phyloP scores from a whole-genome alignment of 2,888 invertebrate species.

The Cyclophora albipunctata region DNA sequence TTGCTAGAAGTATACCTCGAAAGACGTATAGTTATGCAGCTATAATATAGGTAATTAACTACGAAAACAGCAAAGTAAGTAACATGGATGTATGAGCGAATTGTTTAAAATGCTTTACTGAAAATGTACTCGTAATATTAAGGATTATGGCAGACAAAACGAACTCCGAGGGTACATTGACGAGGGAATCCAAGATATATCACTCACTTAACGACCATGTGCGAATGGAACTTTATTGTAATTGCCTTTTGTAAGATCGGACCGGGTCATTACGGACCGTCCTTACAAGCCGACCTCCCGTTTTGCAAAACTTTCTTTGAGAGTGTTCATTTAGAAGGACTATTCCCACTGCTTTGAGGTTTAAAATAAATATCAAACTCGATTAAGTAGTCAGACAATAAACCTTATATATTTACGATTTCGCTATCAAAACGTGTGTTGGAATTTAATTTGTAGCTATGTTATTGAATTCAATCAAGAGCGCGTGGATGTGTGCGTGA shows the following conservation, averaged over 20 bases:
- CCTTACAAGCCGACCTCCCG: conserved; percentile 56
- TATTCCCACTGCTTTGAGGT: conserved; percentile 28
- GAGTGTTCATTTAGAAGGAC: conserved; percentile 36
- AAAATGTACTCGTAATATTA: too few relatives aligned
- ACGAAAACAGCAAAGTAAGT: too few relatives aligned
- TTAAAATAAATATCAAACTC: conserved; percentile 24
- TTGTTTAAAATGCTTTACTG: too few relatives aligned
- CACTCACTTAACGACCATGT: conserved; percentile 73
- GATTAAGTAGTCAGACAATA: conserved; percentile 19
- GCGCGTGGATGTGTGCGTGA: conserved; percentile 48
- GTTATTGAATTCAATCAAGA: conserved; percentile 43
- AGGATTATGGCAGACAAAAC: conserved; percentile 7
- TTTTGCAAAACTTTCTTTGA: conserved; percentile 57
- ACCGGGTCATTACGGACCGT: conserved; percentile 68
- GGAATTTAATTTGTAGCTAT: conserved; percentile 28
- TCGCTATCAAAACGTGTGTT: conserved; percentile 13
- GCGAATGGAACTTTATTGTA: conserved; percentile 74
- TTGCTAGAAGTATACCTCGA: too few relatives aligned
- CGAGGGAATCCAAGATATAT: conserved; percentile 68
- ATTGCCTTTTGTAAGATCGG: conserved; percentile 75
- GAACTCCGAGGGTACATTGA: conserved; percentile 42
- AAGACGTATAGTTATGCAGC: too few relatives aligned
- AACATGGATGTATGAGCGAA: too few relatives aligned
- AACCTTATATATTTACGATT: conserved; percentile 7
- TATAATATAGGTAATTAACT: too few relatives aligned